phyloP scores from a whole-genome alignment of 2,113 vertebrate species.

The Nannobrachium achirus region DNA sequence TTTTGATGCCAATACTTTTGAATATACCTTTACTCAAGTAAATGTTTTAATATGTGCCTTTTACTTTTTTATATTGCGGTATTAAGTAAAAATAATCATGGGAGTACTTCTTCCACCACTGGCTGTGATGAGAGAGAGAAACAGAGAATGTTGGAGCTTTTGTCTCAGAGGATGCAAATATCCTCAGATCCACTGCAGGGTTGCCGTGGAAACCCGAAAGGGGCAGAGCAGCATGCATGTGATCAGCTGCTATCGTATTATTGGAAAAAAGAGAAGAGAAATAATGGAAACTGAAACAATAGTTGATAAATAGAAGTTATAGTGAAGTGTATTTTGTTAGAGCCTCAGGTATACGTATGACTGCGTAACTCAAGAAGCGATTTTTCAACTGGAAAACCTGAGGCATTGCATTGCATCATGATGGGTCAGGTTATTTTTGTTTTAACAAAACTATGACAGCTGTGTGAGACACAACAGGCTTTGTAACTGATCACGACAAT shows the following conservation, averaged over 20 bases:
- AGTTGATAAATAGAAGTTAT: not conserved
- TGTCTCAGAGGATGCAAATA: constrained; percentile 49
- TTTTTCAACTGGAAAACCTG: too few species aligned
- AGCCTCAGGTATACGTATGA: too few species aligned
- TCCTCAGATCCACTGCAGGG: constrained; percentile 45
- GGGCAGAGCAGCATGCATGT: constrained; percentile 40
- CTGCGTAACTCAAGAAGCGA: too few species aligned
- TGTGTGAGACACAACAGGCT: not conserved
- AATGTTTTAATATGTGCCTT: too few species aligned
- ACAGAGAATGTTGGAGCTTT: constrained; percentile 21
- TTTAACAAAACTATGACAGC: not conserved
- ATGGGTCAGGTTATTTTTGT: too few species aligned
- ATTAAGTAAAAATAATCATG: too few species aligned
- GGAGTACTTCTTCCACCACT: too few species aligned
- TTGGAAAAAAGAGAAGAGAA: constrained; percentile 23
- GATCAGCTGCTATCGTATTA: constrained; percentile 33
- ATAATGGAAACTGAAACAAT: not conserved
- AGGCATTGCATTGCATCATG: too few species aligned
- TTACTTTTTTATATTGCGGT: too few species aligned
- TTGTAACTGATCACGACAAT: not conserved
- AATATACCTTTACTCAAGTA: too few species aligned
- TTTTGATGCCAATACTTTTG: too few species aligned
- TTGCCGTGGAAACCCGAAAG: constrained; percentile 72
- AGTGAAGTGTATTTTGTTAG: not conserved
- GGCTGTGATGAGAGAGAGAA: too few species aligned